Conservation (phyloP, 2,888 invertebrate genomes). For the Smittia sp. region DNA sequence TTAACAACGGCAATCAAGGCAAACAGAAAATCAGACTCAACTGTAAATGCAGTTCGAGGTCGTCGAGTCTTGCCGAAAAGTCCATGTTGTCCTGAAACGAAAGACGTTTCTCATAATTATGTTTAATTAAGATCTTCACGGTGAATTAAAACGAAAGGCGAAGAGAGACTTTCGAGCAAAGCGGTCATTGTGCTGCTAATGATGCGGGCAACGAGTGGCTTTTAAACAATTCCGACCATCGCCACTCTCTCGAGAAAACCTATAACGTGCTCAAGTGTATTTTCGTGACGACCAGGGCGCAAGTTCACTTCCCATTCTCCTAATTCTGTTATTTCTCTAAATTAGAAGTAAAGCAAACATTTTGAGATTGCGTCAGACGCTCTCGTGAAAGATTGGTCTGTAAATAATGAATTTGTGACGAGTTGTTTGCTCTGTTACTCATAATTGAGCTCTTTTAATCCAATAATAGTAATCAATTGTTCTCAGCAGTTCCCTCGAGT, state of each 20-base stretch:
- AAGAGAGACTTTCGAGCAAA: background rate
- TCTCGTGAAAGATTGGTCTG: background rate
- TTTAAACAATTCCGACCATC: background rate
- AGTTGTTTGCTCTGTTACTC: constrained; percentile 23
- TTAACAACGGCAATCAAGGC: too few species aligned
- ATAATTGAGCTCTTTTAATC: constrained; percentile 32
- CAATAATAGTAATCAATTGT: constrained; percentile 12
- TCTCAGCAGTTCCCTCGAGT: background rate
- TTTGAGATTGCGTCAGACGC: constrained; percentile 30
- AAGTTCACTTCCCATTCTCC: background rate
- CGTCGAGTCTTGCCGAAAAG: constrained; percentile 82
- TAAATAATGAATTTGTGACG: constrained; percentile 14
- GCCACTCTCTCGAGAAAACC: constrained; percentile 4
- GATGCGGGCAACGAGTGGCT: background rate
- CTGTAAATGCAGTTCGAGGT: constrained; percentile 95
- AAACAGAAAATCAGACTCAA: constrained; percentile 6
- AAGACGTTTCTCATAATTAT: constrained; percentile 43
- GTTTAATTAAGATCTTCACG: background rate
- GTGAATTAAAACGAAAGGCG: background rate
- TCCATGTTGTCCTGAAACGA: constrained; percentile 66
- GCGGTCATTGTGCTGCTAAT: constrained; percentile 25
- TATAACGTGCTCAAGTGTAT: constrained; percentile 40
- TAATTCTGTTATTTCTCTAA: constrained; percentile 28
- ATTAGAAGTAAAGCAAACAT: constrained; percentile 28
- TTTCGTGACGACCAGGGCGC: constrained; percentile 12